Evolutionary conservation across 2,888 invertebrate genomes (phyloP), one percentile per base, ranked within the genome.

Genomic region (Drosophila prostipennis): DNA sequence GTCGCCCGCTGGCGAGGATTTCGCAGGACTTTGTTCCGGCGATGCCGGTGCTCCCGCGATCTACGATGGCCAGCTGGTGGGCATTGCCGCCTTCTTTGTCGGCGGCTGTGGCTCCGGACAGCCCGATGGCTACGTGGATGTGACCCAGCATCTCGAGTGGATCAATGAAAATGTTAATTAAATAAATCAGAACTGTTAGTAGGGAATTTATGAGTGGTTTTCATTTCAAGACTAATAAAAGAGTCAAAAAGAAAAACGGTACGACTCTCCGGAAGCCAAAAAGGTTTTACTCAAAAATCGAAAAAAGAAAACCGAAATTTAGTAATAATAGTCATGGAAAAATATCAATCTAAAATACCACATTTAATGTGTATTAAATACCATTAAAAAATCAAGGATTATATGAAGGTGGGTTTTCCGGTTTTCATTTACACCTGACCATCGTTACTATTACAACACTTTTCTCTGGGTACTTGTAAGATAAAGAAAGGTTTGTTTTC

Each of bases 21-120:
- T 74, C 77, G 14, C 58, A 23, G 91, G 92, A 5, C 82, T 88
- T 3, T 91, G 92, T 58, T 71, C 76, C 16, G 91, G 91, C 4
- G 91, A 92, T 57, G 90, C 89, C 3, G 92, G 91, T 10, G 91
- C 91, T 39, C 91, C 91, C 53, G 90, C 91, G 8, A 74, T 87
- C 2, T 89, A 88, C 52, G 61, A 88, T 0, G 74, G 83, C 1
- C 74, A 89, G 58, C 63, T 91, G 16, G 91, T 91, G 26, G 91
- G 87, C 65, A 80, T 91, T 32, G 91, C 86, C 46, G 79, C 81
- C 64, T 91, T 91, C 78, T 84, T 89, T 29, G 72, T 82, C 0
- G 58, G 65, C 26, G 84, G 88, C 45, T 91, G 91, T 43, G 89
- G 86, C 6, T 71, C 78, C 11, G 52, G 16, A 0, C 63, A 77